These are phyloP conservation scores for Volucella zonaria DNA, from an alignment of 2,888 invertebrate genomes.

Conservation along the genomic window DNA sequence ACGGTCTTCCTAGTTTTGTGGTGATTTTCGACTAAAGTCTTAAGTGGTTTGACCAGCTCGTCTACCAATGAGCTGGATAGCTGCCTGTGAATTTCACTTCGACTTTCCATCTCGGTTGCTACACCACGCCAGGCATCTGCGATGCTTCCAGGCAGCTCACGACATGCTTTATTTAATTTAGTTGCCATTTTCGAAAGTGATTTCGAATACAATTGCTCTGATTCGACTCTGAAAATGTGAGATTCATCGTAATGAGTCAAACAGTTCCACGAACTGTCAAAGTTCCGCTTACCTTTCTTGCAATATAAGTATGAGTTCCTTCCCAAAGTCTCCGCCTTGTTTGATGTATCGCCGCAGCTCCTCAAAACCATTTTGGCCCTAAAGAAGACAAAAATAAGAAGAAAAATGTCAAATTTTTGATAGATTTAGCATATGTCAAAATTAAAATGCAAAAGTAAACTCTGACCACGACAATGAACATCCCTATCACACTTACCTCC, in stretches of 20 bases:
- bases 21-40: slow-evolving; percentile 87
- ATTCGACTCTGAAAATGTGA: slow-evolving; percentile 88
- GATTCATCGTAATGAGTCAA: slow-evolving; percentile 5
- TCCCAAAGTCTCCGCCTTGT: slow-evolving; percentile 97
- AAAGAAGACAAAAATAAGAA: slow-evolving; percentile 82
- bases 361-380: slow-evolving; percentile 97
- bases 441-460: neutral
- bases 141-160: slow-evolving; percentile 90
- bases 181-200: slow-evolving; percentile 92
- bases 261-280: neutral
- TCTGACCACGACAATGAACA: slow-evolving; percentile 47
- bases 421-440: neutral
- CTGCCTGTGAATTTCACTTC: slow-evolving; percentile 94
- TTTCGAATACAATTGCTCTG: slow-evolving; percentile 95
- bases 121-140: slow-evolving; percentile 96
- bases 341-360: slow-evolving; percentile 95
- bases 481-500: slow-evolving; percentile 77
- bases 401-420: neutral
- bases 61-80: slow-evolving; percentile 91
- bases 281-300: slow-evolving; percentile 91
- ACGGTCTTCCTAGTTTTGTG: slow-evolving; percentile 89
- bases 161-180: slow-evolving; percentile 92
- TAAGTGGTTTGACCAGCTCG: slow-evolving; percentile 94
- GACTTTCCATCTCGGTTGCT: slow-evolving; percentile 95
- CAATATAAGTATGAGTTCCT: slow-evolving; percentile 93